Base-by-base conservation (phyloP, 2,888 invertebrate genomes). In the Mimas tiliae region DNA sequence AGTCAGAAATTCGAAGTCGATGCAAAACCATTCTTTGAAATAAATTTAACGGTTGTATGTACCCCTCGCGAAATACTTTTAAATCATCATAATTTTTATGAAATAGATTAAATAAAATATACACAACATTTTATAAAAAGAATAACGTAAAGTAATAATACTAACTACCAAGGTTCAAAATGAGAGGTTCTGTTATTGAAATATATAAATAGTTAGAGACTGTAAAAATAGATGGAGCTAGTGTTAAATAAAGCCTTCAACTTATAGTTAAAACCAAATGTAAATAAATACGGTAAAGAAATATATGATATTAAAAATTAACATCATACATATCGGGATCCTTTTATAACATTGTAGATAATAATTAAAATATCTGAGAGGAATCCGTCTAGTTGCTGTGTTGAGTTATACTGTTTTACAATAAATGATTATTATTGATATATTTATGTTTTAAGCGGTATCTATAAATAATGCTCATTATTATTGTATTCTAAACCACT, bases 171-270 rank as follows among this genome's bases (percentile, higher is more conserved):
- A 34, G 16, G 16, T 12, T 16, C 12, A 19, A 6, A 2, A 58
- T 1, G 38, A 58, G 12, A 58, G 42, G 19, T 19, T 58, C 58
- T 16, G 7, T 21, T 19, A 58, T 58, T 42, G 58, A 58, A 19
- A 42, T 6, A 42, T 21, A 58, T 16, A 58, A 38, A 16, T 42
- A 19, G 19, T 58, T 42, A 19, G 11, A 1, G 3, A 6, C 21
- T 19, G 12, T 19, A 19, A 19, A 4, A 42, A 58, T 19, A 58
- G 58, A 58, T 58, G 58, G 58, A 58, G 58, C 42, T 58, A 58
- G 38, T 58, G 19, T 58, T 3, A 16, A 42, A 38, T 6, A 58
- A 42, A 58, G 58, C 42, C 58, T 58, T 58, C 8, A 50, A n/a
- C 8, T 11, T 42, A 21, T 21, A 9, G 16, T 19, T 50, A 8